Conservation (phyloP, 2,113 vertebrate species). For the Psilopsiagon aymara region DNA sequence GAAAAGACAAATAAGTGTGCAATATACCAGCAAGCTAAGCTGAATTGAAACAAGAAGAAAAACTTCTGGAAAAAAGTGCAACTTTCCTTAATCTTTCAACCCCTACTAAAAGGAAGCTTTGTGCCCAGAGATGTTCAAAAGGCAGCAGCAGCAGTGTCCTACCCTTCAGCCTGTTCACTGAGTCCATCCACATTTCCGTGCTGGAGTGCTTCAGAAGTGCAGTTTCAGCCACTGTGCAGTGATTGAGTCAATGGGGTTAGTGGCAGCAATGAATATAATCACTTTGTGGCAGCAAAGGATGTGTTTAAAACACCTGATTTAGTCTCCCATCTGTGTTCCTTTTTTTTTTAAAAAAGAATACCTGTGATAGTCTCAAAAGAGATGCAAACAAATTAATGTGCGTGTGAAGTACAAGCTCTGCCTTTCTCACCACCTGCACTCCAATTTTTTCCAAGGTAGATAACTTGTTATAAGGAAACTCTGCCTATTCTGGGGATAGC, state of each 20-base stretch:
- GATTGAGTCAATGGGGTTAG: constrained; percentile 55
- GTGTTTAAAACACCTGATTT: not conserved
- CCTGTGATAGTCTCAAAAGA: not conserved
- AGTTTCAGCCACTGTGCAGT: constrained; percentile 11
- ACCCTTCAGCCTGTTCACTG: constrained; percentile 34
- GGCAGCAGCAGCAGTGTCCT: constrained; percentile 36
- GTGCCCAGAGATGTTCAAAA: constrained; percentile 23
- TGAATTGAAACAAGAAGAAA: constrained; percentile 49
- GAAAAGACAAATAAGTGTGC: not conserved
- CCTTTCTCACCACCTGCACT: not conserved
- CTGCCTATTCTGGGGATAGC: too few relatives aligned
- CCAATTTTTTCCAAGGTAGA: not conserved
- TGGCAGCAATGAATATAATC: not conserved
- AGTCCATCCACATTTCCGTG: not conserved
- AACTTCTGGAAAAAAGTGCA: constrained; percentile 50
- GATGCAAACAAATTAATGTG: not conserved
- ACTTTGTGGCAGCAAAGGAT: constrained; percentile 10
- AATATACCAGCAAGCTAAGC: not conserved
- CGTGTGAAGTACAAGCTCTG: not conserved
- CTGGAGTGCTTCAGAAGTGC: not conserved
- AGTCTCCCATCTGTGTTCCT: not conserved
- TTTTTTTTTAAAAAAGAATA: not conserved
- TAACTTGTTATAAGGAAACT: not conserved
- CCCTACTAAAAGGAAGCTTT: constrained; percentile 65
- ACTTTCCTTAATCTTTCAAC: constrained; percentile 63